Conservation (phyloP, 1,140 invertebrate species). For the Hypothenemus hampei region DNA sequence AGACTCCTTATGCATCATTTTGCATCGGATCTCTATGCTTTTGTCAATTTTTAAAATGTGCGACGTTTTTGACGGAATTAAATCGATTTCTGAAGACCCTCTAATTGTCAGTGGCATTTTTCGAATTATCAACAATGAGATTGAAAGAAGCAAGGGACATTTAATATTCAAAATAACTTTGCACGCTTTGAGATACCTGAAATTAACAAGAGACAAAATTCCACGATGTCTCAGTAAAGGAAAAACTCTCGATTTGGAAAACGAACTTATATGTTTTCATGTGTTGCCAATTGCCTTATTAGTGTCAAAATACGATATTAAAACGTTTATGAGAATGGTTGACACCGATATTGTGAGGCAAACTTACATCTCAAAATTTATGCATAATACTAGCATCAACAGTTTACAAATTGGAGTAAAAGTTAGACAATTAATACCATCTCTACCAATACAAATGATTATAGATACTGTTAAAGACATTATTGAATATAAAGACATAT, state of each 20-base stretch:
- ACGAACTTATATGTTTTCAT: constrained; percentile 4
- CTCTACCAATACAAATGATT: background rate
- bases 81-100: constrained; percentile 16
- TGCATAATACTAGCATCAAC: constrained; percentile 8
- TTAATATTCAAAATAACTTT: constrained; percentile 12
- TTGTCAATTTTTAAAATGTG: constrained; percentile 16
- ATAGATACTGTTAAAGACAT: constrained; percentile 3
- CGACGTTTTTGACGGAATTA: constrained; percentile 20
- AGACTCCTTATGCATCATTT: background rate
- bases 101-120: constrained; percentile 7
- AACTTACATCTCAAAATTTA: constrained; percentile 1
- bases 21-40: constrained; percentile 9
- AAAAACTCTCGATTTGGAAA: constrained; percentile 5
- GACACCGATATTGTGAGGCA: constrained; percentile 1
- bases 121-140: constrained; percentile 7
- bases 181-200: constrained; percentile 13
- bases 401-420: too few relatives aligned
- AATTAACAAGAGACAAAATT: background rate
- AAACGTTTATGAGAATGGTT: background rate
- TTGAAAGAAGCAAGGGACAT: constrained; percentile 8
- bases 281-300: constrained; percentile 1
- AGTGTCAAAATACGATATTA: constrained; percentile 1
- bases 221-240: constrained; percentile 6
- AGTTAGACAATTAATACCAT: too few relatives aligned
- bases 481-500: constrained; percentile 10